Percentiles rank a stretch among this genome's conserved stretches.
phyloP scores from a whole-genome alignment of 2,888 invertebrate species.

The Tupiocoris notatus region DNA sequence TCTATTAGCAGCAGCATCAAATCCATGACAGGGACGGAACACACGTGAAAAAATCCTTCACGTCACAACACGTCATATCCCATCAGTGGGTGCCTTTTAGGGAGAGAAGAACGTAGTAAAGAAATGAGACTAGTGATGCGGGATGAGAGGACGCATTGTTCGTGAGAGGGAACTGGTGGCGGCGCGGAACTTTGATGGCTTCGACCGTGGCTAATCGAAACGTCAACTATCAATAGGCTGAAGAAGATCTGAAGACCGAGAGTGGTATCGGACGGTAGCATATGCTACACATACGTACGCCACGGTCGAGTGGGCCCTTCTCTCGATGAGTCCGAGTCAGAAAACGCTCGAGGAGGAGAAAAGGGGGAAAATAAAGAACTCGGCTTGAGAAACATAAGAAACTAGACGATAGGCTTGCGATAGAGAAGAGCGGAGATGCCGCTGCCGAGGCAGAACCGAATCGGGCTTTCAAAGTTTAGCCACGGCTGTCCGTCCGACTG shows the following conservation, averaged over 20 bases:
- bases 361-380: neutral
- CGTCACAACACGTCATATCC: slow-evolving; percentile 39
- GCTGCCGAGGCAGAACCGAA: slow-evolving; percentile 22
- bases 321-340: too few relatives aligned
- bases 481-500: slow-evolving; percentile 39
- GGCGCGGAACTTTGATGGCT: slow-evolving; percentile 32
- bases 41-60: slow-evolving; percentile 8
- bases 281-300: slow-evolving; percentile 33
- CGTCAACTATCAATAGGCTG: slow-evolving; percentile 40
- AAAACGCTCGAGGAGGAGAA: neutral
- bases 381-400: slow-evolving; percentile 14
- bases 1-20: slow-evolving; percentile 1
- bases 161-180: slow-evolving; percentile 15
- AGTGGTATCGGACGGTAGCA: slow-evolving; percentile 19
- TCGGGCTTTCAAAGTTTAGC: slow-evolving; percentile 35
- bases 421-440: slow-evolving; percentile 17
- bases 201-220: slow-evolving; percentile 38
- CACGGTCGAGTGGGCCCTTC: slow-evolving; percentile 13
- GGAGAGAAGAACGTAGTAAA: slow-evolving; percentile 26
- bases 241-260: slow-evolving; percentile 7
- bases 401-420: slow-evolving; percentile 3
- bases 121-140: neutral
- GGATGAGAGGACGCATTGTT: neutral
- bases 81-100: neutral
- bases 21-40: slow-evolving; percentile 28